Evolutionary conservation across 2,888 invertebrate species (phyloP), one percentile per base, ranked within the genome.

Genomic region (Hecatera dysodea): DNA sequence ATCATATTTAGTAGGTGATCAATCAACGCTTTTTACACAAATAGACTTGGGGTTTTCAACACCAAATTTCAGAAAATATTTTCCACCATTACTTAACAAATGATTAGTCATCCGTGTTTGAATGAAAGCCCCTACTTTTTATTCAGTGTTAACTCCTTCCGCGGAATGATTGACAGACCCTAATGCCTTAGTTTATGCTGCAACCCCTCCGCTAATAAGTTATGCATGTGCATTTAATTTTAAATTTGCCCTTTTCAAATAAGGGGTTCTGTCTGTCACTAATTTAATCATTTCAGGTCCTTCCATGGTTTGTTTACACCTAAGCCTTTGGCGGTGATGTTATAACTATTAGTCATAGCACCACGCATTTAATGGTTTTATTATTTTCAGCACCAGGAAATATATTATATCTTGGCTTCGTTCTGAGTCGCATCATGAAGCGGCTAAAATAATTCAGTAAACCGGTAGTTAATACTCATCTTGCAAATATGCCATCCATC

Each of bases 1-100:
- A 70, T 62, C 59, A 67, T 33, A 62, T 65, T 64, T 67, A 53
- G 59, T 59, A 46, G 39, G 53, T 56, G 67, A 82, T 82, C 82
- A 63, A 84, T 82, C 82, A 84, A 67, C 67, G 27, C 48, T 71
- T 12, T 39, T 62, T 19, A 74, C 75, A 33, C 29, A 75, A 75
- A 78, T 65, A 75, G 66, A 69, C 61, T 61, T 50, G 75, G 60
- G 72, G 68, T 82, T 78, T 79, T 66, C 60, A 79, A 75, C 75
- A 74, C 27, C 33, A 52, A 24, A 17, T 52, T 56, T 70, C 57
- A 62, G 64, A 67, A 22, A 55, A 81, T 52, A 70, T 74, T 82
- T 78, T 78, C 64, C 81, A 62, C 69, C 61, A 44, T 63, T 56
- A 57, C 46, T 65, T 75, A 65, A 60, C 64, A 50, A 65, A 60